These are phyloP conservation scores for Gerris buenoi DNA, from an alignment of 1,140 invertebrate genomes.

Conservation along the genomic window DNA sequence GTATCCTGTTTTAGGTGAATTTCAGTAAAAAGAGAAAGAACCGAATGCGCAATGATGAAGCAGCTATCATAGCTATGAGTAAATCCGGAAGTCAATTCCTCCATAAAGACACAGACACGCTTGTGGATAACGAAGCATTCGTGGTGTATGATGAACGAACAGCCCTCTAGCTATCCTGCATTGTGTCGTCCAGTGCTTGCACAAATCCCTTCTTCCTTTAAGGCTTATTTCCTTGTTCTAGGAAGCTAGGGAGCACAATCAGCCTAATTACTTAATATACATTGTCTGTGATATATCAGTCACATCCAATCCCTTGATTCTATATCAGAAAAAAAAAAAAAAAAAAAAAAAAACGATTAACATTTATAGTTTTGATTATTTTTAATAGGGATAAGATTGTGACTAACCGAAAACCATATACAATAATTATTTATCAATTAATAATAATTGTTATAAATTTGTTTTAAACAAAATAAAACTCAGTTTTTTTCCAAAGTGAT, in stretches of 20 bases:
- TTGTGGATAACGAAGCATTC: slow-evolving; percentile 50
- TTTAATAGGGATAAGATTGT: too few species aligned
- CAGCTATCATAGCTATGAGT: slow-evolving; percentile 54
- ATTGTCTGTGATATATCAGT: background rate
- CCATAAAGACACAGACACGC: slow-evolving; percentile 37
- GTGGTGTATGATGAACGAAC: slow-evolving; percentile 59
- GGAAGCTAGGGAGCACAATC: background rate
- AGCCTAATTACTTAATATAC: background rate
- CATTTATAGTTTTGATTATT: too few species aligned
- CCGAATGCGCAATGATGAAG: slow-evolving; percentile 56
- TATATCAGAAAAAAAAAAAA: too few species aligned
- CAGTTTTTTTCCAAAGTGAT: too few species aligned
- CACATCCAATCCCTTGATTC: background rate
- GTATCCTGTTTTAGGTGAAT: slow-evolving; percentile 39
- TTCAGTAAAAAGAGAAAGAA: slow-evolving; percentile 54
- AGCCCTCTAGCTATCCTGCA: slow-evolving; percentile 38
- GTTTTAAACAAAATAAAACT: background rate
- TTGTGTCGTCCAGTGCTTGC: too few species aligned
- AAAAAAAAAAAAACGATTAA: too few species aligned
- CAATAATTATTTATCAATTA: background rate
- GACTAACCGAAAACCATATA: too few species aligned
- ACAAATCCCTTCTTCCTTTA: too few species aligned
- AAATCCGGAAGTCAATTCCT: slow-evolving; percentile 51
- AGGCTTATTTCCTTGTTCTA: too few species aligned
- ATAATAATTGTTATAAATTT: background rate